Evolutionary conservation across 64 coral and sea anemone genomes (phyloP).

Genomic region (Montipora efflorescens): DNA sequence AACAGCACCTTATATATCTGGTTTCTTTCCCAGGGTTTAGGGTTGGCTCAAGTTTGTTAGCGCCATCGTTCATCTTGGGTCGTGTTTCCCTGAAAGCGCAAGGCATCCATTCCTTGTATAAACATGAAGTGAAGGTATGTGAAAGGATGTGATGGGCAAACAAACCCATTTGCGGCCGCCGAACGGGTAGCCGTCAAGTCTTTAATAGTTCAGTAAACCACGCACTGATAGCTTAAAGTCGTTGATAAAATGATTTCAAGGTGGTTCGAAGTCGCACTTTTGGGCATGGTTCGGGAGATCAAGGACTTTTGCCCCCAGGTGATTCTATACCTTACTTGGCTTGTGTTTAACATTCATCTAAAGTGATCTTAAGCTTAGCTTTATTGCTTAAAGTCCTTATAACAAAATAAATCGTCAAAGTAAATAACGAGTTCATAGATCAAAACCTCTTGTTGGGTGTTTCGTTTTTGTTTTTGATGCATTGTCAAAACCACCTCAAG

Average conservation of each 20-base stretch:
- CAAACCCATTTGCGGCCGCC: not conserved
- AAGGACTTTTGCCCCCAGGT: not conserved
- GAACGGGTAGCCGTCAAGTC: not conserved
- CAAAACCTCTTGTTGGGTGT: no score
- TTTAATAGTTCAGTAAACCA: not conserved
- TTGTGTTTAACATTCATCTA: no score
- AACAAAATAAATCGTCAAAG: no score
- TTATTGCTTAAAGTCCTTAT: no score
- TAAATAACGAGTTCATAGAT: no score
- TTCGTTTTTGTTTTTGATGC: no score
- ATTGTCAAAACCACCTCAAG: no score
- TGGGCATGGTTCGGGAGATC: not conserved
- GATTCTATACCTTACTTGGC: not conserved
- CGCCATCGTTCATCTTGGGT: not conserved
- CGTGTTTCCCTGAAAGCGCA: not conserved
- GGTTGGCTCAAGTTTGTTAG: not conserved
- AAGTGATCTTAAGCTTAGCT: no score
- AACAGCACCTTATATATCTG: not conserved
- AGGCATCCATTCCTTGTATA: not conserved
- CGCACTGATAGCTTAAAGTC: not conserved
- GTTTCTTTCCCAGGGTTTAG: not conserved
- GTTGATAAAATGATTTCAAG: not conserved
- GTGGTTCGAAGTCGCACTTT: not conserved
- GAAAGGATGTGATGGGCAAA: not conserved
- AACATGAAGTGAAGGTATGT: constrained; percentile 46